Base-by-base conservation (phyloP, 2,113 vertebrate species). In the Hippocampus mohnikei region DNA sequence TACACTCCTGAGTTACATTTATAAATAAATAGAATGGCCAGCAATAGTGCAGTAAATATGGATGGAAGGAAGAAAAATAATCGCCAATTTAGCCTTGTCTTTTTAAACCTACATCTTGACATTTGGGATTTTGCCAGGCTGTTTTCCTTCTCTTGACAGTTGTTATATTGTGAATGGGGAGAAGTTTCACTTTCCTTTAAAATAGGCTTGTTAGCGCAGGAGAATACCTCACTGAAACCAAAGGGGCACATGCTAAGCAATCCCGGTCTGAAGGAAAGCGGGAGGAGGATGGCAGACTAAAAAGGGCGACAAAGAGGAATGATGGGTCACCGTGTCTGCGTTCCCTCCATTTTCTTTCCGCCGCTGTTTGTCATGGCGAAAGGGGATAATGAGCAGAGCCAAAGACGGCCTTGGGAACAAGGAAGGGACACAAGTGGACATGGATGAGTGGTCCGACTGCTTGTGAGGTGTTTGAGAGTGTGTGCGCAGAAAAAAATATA, bases 31-130 rank as follows among this genome's bases (percentile, higher is more conserved):
- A 69, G 52, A 74, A 79, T 71, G 69, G 79, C 62, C 68, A 5
- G 44, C 66, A 69, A 56, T 50, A 37, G 56, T 42, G 42, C 48
- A 61, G 65, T 10, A 72, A 70, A 79, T 69, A 80, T 71, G 80
- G 77, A 93, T 88, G 93, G 90, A 66, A 80, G 82, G 69, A 76
- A 68, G 66, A 52, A 81, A 86, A 87, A 88, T 88, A 90, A 88
- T 85, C 80, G 82, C 81, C 85, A 89, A 90, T 89, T 89, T 88
- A 87, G 86, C 79, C 86, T 70, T 78, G 82, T 86, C 75, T 27
- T 86, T 77, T 81, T 81, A 75, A 80, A 85, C 75, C 72, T 82
- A 84, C 83, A 89, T 76, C 72, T 82, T 89, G 86, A 82, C 86
- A 88, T 87, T 89, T 88, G 73, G 65, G 76, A 83, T 81, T 77